Conservation (phyloP, 2,888 invertebrate species). For the Labia minor region DNA sequence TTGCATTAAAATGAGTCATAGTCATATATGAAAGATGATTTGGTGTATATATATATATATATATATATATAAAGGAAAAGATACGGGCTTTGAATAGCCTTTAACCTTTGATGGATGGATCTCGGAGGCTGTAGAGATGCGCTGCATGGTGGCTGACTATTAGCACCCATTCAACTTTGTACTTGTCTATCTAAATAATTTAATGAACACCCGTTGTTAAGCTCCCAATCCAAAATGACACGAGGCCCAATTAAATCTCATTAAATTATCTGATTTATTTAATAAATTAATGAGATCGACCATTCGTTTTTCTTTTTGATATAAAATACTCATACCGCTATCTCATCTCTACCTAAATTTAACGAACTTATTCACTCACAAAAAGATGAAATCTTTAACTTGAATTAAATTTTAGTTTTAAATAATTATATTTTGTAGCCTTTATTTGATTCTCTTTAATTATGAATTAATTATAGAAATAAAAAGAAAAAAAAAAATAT, state of each 20-base stretch:
- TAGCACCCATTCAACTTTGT: slow-evolving; percentile 6
- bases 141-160: not conserved
- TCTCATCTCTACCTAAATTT: too few relatives aligned
- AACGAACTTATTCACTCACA: too few relatives aligned
- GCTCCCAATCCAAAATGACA: not conserved
- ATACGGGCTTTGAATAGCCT: slow-evolving; percentile 13
- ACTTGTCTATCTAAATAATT: not conserved
- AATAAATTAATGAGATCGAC: not conserved
- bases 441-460: too few relatives aligned
- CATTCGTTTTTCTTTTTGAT: too few relatives aligned
- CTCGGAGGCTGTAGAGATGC: not conserved
- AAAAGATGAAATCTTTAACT: too few relatives aligned
- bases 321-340: too few relatives aligned
- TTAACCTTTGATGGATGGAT: slow-evolving; percentile 13
- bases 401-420: too few relatives aligned
- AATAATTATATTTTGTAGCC: too few relatives aligned
- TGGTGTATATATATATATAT: not conserved
- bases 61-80: not conserved
- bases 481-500: too few relatives aligned
- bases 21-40: slow-evolving; percentile 3
- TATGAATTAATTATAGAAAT: too few relatives aligned
- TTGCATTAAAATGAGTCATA: not conserved
- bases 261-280: not conserved
- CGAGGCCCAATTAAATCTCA: not conserved
- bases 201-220: not conserved